A percentile compares a stretch with the other conserved stretches of the same genome.
phyloP scores from a whole-genome alignment of 2,113 vertebrate species.

The Chrysemys picta region DNA sequence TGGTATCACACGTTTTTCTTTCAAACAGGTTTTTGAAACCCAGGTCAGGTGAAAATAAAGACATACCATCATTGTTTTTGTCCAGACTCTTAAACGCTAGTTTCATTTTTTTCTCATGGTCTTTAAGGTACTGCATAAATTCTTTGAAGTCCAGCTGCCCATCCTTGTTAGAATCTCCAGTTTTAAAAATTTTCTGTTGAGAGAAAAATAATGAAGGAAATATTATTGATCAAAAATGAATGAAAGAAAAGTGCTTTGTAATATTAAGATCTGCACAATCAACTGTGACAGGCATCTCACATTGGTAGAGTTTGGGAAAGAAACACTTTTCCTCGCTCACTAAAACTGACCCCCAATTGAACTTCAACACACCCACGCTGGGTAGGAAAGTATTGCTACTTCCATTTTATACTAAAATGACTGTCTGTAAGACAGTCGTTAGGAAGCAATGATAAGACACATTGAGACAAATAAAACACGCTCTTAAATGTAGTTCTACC shows the following conservation, averaged over 20 bases:
- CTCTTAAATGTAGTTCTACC: background rate
- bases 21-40: background rate
- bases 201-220: background rate
- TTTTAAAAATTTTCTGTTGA: constrained; percentile 91
- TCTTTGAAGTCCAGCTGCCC: constrained; percentile 92
- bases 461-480: background rate
- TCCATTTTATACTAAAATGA: background rate
- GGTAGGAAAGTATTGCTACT: background rate
- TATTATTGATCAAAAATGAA: background rate
- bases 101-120: constrained; percentile 95
- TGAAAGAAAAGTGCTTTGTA: background rate
- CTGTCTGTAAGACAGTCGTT: background rate
- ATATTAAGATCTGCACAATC: background rate
- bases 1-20: background rate
- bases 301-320: accelerated
- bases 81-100: constrained; percentile 96
- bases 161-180: constrained; percentile 90
- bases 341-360: background rate
- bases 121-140: constrained; percentile 94
- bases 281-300: background rate
- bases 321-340: background rate
- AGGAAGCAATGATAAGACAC: background rate
- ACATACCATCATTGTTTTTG: constrained; percentile 93
- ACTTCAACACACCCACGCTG: background rate
- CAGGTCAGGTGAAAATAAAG: background rate